Conservation (phyloP, 2,888 invertebrate genomes). For the Notodonta dromedarius region DNA sequence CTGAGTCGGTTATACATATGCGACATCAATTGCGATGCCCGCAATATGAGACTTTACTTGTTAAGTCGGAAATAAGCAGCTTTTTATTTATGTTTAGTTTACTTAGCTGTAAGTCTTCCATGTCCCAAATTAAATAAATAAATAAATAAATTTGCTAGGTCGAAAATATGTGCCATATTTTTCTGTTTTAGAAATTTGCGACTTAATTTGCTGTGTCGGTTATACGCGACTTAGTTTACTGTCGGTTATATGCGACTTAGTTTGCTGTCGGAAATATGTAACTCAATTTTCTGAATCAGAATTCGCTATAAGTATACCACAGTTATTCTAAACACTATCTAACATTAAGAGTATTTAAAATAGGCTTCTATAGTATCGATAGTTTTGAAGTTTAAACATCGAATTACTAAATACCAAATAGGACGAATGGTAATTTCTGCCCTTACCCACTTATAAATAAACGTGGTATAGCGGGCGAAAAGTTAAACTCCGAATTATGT, state of each 20-base stretch:
- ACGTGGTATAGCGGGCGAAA: no score
- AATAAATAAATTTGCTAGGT: no score
- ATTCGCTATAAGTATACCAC: no score
- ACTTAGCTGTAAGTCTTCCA: no score
- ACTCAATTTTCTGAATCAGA: no score
- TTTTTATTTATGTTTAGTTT: no score
- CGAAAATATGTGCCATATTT: no score
- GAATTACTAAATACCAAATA: not conserved
- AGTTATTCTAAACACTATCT: not conserved
- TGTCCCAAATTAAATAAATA: no score
- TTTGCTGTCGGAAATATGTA: not conserved
- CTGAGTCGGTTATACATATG: not conserved
- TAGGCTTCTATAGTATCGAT: not conserved
- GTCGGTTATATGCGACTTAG: not conserved
- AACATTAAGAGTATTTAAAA: constrained; percentile 1
- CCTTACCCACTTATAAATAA: not conserved
- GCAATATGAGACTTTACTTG: no score
- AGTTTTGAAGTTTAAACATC: not conserved
- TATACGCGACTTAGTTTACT: not conserved
- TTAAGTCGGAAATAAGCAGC: no score
- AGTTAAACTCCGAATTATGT: no score
- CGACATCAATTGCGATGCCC: not conserved
- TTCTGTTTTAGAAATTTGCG: no score
- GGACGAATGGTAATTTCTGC: not conserved
- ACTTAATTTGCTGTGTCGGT: not conserved